phyloP scores from a whole-genome alignment of 2,888 invertebrate species.

The Xanthostigma xanthostigma region DNA sequence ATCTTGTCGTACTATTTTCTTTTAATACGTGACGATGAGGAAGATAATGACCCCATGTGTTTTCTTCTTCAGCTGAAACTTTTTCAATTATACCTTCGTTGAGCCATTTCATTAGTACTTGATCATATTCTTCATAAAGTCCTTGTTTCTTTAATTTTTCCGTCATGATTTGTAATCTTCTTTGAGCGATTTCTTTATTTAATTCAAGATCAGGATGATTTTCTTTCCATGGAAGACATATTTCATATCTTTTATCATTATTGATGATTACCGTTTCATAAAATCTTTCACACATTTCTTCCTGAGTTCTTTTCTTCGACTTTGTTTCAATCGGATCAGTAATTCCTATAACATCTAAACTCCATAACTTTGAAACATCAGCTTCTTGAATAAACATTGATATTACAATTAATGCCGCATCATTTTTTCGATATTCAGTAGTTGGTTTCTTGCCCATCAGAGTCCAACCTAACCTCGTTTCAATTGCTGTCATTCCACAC shows the following conservation, averaged over 20 bases:
- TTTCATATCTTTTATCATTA: slow-evolving; percentile 18
- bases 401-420: too few relatives aligned
- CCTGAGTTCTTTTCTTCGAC: slow-evolving; percentile 11
- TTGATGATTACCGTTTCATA: slow-evolving; percentile 15
- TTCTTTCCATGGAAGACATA: slow-evolving; percentile 20
- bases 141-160: slow-evolving; percentile 13
- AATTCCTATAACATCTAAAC: slow-evolving; percentile 19
- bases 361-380: slow-evolving; percentile 18
- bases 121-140: slow-evolving; percentile 13
- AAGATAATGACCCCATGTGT: slow-evolving; percentile 7
- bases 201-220: slow-evolving; percentile 17
- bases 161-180: slow-evolving; percentile 14
- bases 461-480: slow-evolving; percentile 12
- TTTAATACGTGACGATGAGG: slow-evolving; percentile 15
- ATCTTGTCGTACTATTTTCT: too few relatives aligned
- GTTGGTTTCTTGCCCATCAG: slow-evolving; percentile 7
- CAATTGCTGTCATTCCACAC: slow-evolving; percentile 10
- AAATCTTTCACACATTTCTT: slow-evolving; percentile 16
- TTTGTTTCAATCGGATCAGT: slow-evolving; percentile 16
- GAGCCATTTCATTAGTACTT: slow-evolving; percentile 11
- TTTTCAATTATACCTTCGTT: slow-evolving; percentile 5
- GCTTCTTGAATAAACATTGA: neutral
- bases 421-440: neutral
- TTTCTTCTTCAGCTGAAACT: neutral
- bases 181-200: slow-evolving; percentile 16